Evolutionary conservation across 2,888 invertebrate genomes (phyloP).

Genomic region (Thymelicus acteon): DNA sequence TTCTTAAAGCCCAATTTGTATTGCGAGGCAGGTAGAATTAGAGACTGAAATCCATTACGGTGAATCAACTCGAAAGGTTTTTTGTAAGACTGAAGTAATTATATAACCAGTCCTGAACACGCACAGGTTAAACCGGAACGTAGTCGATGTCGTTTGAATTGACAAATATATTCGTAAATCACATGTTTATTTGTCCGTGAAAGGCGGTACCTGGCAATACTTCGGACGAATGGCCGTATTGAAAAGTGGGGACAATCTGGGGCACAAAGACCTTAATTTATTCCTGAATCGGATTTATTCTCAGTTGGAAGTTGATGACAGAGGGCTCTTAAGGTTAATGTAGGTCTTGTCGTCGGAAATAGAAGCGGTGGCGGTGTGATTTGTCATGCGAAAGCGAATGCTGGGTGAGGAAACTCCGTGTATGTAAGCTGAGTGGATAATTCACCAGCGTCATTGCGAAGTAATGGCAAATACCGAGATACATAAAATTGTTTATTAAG

Average conservation of each 20-base stretch:
- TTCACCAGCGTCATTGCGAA: slow-evolving; percentile 38
- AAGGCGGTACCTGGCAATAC: slow-evolving; percentile 53
- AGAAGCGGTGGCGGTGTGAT: slow-evolving; percentile 68
- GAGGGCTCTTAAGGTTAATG: slow-evolving; percentile 79
- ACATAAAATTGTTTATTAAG: neutral
- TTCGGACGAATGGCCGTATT: slow-evolving; percentile 51
- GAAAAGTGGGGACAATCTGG: slow-evolving; percentile 63
- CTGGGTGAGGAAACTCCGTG: slow-evolving; percentile 51
- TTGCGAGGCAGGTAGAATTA: slow-evolving; percentile 18
- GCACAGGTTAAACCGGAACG: slow-evolving; percentile 26
- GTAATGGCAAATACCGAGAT: neutral
- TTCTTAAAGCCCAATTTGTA: slow-evolving; percentile 34
- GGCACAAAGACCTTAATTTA: slow-evolving; percentile 81
- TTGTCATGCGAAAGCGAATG: slow-evolving; percentile 75
- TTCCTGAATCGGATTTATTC: slow-evolving; percentile 80
- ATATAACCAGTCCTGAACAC: slow-evolving; percentile 33
- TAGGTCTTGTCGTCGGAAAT: slow-evolving; percentile 80
- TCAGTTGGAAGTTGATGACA: slow-evolving; percentile 73
- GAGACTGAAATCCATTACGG: slow-evolving; percentile 30
- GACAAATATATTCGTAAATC: slow-evolving; percentile 59
- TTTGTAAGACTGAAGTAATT: slow-evolving; percentile 32
- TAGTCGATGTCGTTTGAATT: slow-evolving; percentile 41
- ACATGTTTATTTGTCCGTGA: slow-evolving; percentile 60
- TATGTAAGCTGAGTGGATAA: slow-evolving; percentile 46
- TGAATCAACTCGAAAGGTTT: slow-evolving; percentile 25